Percentiles rank a stretch among this genome's conserved stretches.
Conservation (phyloP, 2,797 vertebrate species). For the Philypnodon macrostomus region DNA sequence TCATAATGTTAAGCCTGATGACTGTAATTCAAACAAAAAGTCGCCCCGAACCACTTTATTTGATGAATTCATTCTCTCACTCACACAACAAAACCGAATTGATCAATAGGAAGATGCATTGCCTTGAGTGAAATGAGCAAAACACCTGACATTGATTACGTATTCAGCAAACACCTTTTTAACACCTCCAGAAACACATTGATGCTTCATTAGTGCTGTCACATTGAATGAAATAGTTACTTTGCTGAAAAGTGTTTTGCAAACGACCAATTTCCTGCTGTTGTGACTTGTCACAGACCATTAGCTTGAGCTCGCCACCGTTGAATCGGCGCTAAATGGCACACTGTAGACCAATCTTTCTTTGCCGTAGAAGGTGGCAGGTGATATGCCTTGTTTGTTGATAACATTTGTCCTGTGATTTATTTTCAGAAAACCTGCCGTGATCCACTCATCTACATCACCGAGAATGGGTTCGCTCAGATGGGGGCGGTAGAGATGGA, state of each 20-base stretch:
- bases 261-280: slow-evolving; percentile 72
- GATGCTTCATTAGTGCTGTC: slow-evolving; percentile 73
- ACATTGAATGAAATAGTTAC: slow-evolving; percentile 68
- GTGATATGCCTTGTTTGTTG: slow-evolving; percentile 55
- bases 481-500: slow-evolving; percentile 76
- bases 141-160: slow-evolving; percentile 61
- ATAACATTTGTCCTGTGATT: slow-evolving; percentile 63
- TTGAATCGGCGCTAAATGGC: slow-evolving; percentile 59
- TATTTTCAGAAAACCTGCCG: slow-evolving; percentile 81
- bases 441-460: slow-evolving; percentile 86
- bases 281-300: slow-evolving; percentile 70
- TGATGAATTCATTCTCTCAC: slow-evolving; percentile 25
- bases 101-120: slow-evolving; percentile 48
- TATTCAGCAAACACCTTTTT: slow-evolving; percentile 57
- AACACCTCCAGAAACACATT: slow-evolving; percentile 65
- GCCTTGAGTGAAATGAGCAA: slow-evolving; percentile 44
- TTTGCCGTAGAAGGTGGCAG: slow-evolving; percentile 69
- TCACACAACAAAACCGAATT: slow-evolving; percentile 35
- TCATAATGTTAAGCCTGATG: not conserved
- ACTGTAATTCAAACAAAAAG: not conserved
- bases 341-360: slow-evolving; percentile 59
- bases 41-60: not conserved
- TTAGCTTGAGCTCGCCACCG: slow-evolving; percentile 63
- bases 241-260: slow-evolving; percentile 67
- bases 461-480: slow-evolving; percentile 87